phyloP scores from a whole-genome alignment of 2,113 vertebrate species.

The Corythoichthys haematopterus region DNA sequence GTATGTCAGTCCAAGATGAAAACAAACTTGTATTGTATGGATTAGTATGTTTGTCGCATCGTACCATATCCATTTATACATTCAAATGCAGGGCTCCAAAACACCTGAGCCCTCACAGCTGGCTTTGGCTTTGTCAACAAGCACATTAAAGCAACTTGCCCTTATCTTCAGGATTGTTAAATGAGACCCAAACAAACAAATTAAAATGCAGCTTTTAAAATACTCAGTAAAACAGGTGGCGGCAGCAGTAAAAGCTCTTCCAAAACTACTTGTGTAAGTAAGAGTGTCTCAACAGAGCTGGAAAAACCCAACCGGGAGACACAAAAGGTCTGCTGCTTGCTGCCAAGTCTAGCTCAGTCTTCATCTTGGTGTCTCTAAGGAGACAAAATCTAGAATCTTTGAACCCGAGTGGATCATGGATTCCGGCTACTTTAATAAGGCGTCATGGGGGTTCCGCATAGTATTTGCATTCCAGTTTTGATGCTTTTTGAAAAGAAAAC shows the following conservation, averaged over 20 bases:
- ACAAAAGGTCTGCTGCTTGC: not conserved
- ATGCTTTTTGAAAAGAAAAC: constrained; percentile 21
- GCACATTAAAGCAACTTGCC: no score
- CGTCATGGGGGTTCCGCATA: constrained; percentile 42
- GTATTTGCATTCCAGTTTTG: not conserved
- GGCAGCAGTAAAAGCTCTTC: not conserved
- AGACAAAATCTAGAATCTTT: constrained; percentile 44
- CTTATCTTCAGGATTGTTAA: not conserved
- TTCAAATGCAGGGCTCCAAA: not conserved
- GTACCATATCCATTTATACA: no score
- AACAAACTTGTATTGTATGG: no score
- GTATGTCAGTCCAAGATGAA: no score
- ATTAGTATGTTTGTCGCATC: no score
- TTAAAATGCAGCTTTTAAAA: not conserved
- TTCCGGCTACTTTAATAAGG: constrained; percentile 58
- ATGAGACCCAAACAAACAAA: not conserved
- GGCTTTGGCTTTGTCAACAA: not conserved
- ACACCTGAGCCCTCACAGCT: not conserved
- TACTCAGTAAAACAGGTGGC: not conserved
- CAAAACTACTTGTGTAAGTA: not conserved
- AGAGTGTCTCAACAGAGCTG: not conserved
- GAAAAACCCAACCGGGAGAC: not conserved
- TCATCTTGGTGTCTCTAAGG: constrained; percentile 16
- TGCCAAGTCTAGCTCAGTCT: not conserved
- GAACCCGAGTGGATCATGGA: constrained; percentile 25